Evolutionary conservation across 92 coral and sea anemone genomes (phyloP), one percentile per base, ranked within the genome.

Genomic region (Hydrozoanthus gracilis): DNA sequence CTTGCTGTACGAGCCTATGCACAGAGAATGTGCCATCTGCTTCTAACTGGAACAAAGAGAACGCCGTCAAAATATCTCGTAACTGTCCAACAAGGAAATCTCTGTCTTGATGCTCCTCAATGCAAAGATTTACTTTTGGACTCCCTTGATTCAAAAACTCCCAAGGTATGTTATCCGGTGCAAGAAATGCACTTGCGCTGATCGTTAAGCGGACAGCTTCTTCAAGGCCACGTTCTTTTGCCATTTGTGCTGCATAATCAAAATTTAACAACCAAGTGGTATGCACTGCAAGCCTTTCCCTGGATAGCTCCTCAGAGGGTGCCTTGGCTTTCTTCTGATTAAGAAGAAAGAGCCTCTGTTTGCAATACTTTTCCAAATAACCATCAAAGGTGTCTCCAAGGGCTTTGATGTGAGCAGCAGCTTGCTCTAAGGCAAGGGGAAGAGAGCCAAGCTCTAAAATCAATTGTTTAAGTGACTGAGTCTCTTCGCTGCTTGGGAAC

Each of bases 391-490:
- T 47, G 46, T 77, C 50, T 2, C 60, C 54, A 6, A 83, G 80
- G 10, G 52, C 71, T 18, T 66, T 83, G 47, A 91, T 88, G 55
- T 88, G 83, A 4, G 93, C 89, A 27, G 86, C 83, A 7, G 93
- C 93, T 84, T 91, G 93, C 27, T 91, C 93, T 51, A 91, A 62
- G 15, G 93, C 93, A 52, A 91, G 67, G 1, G 94, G 94, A 3
- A 88, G 69, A 4, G 84, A 54, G 39, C 94, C 94, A 15, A 91
- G 92, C 73, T 88, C 89, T 11, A 58, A 55, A 72, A 61, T 73
- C 44, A 91, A 84, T 46, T 55, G 85, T 15, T 8, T 27, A 4
- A 46, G 73, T 5, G 17, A 44, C 20, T 73, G 16, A 4, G 52
- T 7, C 64, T 69, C 50, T 15, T 50, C 67, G 44, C 45, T 35